Base-by-base conservation (phyloP, 1,140 invertebrate genomes). In the Lepidotrigona ventralis region DNA sequence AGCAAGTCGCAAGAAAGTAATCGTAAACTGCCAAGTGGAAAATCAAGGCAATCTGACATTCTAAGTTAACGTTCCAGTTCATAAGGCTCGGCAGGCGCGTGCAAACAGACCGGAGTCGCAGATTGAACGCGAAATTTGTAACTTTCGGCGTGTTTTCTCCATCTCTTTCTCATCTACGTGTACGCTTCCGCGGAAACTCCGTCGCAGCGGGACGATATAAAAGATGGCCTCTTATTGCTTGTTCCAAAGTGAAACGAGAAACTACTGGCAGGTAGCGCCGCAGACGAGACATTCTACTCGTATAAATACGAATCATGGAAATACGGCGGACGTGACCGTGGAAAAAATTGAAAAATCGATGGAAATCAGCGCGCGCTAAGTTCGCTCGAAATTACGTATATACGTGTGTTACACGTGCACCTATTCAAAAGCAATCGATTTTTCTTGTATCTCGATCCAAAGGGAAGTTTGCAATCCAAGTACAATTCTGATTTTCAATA, bases 261-360 rank as follows among this genome's bases (percentile, higher is more conserved):
- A 46, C 66, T 12, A 19, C n/a, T 17, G 17, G n/a, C 21, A 33
- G 29, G 8, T 33, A 33, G 8, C 26, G 26, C 26, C 39, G 33
- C 33, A n/a, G 68, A 46, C 33, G 33, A 46, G 21, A 69, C 39
- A 29, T 69, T 69, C 68, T n/a, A 3, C 68, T 46, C 21, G 4
- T 69, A 69, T 69, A 69, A 69, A 69, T 51, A 69, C 68, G 68
- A 69, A 69, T 69, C 46, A 46, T 69, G 68, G 33, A 46, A 69
- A 69, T 69, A 69, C 21, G 33, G 1, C 68, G 46, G 39, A 69
- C 46, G 68, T 51, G 68, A 69, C 39, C 68, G 68, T 9, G 68
- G 68, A 39, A 46, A 39, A 46, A 69, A 69, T 69, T 69, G 68
- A 69, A 69, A 69, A 69, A 69, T 51, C 23, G 68, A n/a, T 69